A percentile compares a stretch with the other conserved stretches of the same genome.
Conservation (phyloP, 2,888 invertebrate species). For the Poecilus cupreus region DNA sequence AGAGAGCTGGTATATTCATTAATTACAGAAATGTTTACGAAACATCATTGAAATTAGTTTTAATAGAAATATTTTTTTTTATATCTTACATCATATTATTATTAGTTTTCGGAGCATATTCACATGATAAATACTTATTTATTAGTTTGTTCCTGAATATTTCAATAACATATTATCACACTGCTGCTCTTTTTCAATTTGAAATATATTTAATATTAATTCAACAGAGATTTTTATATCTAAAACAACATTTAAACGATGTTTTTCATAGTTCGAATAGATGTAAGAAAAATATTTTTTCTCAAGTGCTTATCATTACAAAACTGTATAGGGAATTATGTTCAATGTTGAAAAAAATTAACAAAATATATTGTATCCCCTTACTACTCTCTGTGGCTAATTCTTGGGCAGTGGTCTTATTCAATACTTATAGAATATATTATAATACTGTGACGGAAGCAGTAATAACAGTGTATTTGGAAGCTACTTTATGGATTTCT, state of each 20-base stretch:
- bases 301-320: neutral
- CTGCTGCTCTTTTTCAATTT: neutral
- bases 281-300: no score
- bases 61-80: no score
- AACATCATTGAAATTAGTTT: neutral
- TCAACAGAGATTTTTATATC: neutral
- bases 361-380: neutral
- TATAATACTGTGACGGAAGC: no score
- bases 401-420: no score
- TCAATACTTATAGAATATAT: no score
- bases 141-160: neutral
- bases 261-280: neutral
- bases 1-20: neutral
- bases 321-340: neutral
- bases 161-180: neutral
- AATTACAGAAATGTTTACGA: neutral
- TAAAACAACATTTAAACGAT: neutral
- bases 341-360: neutral
- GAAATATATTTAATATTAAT: neutral
- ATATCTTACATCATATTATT: no score
- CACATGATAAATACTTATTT: no score
- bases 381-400: neutral
- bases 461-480: no score
- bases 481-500: no score
- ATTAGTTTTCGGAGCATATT: no score